A percentile compares a stretch with the other conserved stretches of the same genome.
Evolutionary conservation across 2,797 vertebrate species (phyloP).

Genomic region (Acipenser transmontanus): DNA sequence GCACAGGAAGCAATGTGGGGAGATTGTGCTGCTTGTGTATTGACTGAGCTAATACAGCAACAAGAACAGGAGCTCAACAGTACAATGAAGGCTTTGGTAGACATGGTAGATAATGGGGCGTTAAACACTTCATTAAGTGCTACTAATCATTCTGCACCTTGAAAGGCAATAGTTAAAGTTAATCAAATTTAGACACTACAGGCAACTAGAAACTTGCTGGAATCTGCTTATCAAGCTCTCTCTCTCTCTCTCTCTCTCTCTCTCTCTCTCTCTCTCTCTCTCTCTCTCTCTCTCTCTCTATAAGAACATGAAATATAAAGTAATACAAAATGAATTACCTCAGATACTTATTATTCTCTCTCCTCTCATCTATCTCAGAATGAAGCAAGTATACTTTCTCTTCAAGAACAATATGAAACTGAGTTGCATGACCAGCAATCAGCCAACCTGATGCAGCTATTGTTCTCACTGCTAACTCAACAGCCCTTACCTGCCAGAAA

Average conservation of each 20-base stretch:
- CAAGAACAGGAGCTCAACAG: slow-evolving; percentile 47
- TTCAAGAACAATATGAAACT: slow-evolving; percentile 15
- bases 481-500: not conserved
- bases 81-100: slow-evolving; percentile 35
- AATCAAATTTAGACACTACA: too few relatives aligned
- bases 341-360: not conserved
- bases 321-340: too few relatives aligned
- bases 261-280: too few relatives aligned
- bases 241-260: too few relatives aligned
- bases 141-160: too few relatives aligned
- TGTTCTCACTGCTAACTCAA: slow-evolving; percentile 5
- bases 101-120: slow-evolving; percentile 36
- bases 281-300: too few relatives aligned
- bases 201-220: too few relatives aligned
- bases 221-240: too few relatives aligned
- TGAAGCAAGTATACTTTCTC: not conserved
- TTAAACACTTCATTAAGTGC: not conserved
- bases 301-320: not conserved
- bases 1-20: slow-evolving; percentile 29
- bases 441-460: slow-evolving; percentile 13
- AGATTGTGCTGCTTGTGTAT: slow-evolving; percentile 39
- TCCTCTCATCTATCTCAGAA: slow-evolving; percentile 8
- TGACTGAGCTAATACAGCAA: slow-evolving; percentile 45
- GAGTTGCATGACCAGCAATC: slow-evolving; percentile 3
- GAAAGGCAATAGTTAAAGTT: too few relatives aligned